phyloP scores from a whole-genome alignment of 2,888 invertebrate genomes.

The Cartodere bifasciata region DNA sequence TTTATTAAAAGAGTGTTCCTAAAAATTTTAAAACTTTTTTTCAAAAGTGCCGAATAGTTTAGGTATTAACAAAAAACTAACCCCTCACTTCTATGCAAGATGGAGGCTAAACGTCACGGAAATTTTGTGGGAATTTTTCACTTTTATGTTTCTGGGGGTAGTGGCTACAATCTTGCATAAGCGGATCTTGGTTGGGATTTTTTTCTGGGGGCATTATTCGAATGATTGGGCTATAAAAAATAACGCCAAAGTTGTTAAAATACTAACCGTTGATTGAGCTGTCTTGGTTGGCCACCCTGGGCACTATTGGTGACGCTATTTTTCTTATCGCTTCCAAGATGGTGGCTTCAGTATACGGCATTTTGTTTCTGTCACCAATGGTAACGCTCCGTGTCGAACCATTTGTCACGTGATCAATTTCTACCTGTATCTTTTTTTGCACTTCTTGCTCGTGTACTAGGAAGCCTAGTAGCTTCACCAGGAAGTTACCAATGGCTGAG shows the following conservation, averaged over 20 bases:
- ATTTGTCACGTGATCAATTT: constrained; percentile 36
- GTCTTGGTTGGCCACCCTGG: constrained; percentile 50
- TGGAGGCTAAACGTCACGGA: no score
- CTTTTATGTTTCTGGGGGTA: no score
- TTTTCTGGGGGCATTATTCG: no score
- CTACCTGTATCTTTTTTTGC: constrained; percentile 40
- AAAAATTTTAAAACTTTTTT: no score
- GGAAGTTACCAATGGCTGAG: constrained; percentile 49
- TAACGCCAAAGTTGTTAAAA: constrained; percentile 1
- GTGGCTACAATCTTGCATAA: no score
- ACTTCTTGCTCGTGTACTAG: constrained; percentile 40
- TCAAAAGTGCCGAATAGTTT: no score
- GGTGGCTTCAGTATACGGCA: constrained; percentile 49
- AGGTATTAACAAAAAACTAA: no score
- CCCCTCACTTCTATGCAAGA: no score
- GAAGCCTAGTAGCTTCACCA: constrained; percentile 45
- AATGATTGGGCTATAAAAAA: no score
- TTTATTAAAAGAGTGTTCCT: no score
- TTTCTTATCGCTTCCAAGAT: constrained; percentile 49
- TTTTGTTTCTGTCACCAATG: constrained; percentile 34
- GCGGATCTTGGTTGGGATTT: no score
- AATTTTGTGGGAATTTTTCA: no score
- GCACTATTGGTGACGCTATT: constrained; percentile 54
- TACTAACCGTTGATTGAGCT: constrained; percentile 46
- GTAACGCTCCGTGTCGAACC: constrained; percentile 22